Conservation (phyloP, 2,797 vertebrate genomes). For the Ispidina lecontei region DNA sequence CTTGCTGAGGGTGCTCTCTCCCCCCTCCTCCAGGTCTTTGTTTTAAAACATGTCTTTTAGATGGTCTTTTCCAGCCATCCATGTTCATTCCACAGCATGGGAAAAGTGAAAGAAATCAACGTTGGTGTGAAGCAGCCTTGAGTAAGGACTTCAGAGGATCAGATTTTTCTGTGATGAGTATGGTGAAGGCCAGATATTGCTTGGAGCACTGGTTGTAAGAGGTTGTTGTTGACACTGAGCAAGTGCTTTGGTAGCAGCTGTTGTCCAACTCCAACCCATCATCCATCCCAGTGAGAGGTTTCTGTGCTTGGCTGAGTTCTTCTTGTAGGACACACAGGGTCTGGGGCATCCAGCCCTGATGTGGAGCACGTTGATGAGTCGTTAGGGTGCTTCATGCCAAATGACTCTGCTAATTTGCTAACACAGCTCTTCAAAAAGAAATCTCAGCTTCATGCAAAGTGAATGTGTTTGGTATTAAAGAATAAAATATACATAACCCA, state of each 20-base stretch:
- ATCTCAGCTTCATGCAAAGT: slow-evolving; percentile 60
- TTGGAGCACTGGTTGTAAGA: not conserved
- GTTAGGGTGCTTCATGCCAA: slow-evolving; percentile 26
- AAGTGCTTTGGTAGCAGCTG: not conserved
- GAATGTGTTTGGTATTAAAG: slow-evolving; percentile 63
- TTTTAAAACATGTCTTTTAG: not conserved
- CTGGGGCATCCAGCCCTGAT: not conserved
- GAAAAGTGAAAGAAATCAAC: not conserved
- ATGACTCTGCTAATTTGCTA: slow-evolving; percentile 47
- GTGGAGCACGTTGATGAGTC: not conserved
- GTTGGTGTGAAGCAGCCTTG: not conserved
- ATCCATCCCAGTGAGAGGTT: not conserved
- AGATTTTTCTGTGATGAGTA: not conserved
- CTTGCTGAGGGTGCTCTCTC: no score
- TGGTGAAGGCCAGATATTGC: not conserved
- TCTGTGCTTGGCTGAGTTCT: not conserved
- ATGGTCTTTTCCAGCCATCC: not conserved
- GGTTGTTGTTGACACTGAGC: not conserved
- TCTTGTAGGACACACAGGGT: rapidly evolving
- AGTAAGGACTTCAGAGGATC: not conserved
- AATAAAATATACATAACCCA: slow-evolving; percentile 61
- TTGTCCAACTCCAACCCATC: not conserved
- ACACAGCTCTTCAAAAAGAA: slow-evolving; percentile 54
- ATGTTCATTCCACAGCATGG: not conserved
- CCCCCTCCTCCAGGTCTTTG: no score